Base-by-base conservation (phyloP, 2,888 invertebrate genomes). In the Seladonia tumulorum region DNA sequence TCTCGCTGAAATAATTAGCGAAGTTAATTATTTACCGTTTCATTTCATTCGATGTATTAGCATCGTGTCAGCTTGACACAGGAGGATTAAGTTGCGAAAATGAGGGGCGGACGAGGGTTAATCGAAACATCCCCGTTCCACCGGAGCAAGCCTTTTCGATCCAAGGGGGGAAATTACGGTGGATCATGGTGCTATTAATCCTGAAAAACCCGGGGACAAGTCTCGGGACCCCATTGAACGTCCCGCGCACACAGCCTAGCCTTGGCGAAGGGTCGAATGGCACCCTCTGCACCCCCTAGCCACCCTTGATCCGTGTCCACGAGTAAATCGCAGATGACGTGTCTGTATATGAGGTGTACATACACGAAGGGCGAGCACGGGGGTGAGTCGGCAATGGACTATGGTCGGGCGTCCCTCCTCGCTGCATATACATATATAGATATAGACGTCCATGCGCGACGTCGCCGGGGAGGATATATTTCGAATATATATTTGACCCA, bases 241-340 rank as follows among this genome's bases (percentile, higher is more conserved):
- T 53, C 53, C 39, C n/a, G 42, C 63, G 70, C 76, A 68, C 87
- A 22, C 49, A 53, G 49, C 22, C 49, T 8, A 53, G 49, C 25
- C 60, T n/a, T n/a, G 25, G 60, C 60, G 60, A 25, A 60, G 25
- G 60, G 60, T 25, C 25, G 60, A 60, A 60, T 14, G 60, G 25
- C 60, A 73, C 74, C 66, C 76, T 76, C 5, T 1, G 53, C n/a
- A 25, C 60, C 68, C 22, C 68, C 73, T 76, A 29, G 81, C 84
- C 63, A 35, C 71, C 8, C 39, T 66, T 74, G 47, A 22, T 39
- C 81, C 76, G 85, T 74, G 76, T 81, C 74, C 79, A 12, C 72
- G 82, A 90, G 83, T 89, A 90, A 89, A 89, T 90, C 90, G 83
- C 79, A 74, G 83, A 86, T 90, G 89, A 90, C 90, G 86, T 81